Conservation (phyloP, 1,140 invertebrate genomes). For the Conopomorpha cramerella region DNA sequence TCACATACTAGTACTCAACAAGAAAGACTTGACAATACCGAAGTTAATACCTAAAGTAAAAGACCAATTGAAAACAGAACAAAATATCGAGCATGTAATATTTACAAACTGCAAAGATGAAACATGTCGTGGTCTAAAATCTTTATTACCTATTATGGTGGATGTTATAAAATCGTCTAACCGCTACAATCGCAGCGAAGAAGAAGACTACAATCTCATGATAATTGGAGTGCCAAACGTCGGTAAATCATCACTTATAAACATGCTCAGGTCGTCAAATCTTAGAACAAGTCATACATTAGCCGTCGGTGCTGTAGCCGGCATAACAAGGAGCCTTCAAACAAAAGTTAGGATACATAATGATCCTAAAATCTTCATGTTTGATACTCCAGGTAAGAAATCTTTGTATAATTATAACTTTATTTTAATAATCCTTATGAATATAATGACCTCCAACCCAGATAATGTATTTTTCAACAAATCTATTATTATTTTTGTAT, state of each 20-base stretch:
- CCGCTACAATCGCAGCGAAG: slow-evolving; percentile 73
- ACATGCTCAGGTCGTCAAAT: slow-evolving; percentile 77
- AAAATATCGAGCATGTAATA: slow-evolving; percentile 68
- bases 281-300: slow-evolving; percentile 61
- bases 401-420: no score
- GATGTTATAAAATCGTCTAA: slow-evolving; percentile 74
- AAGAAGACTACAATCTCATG: slow-evolving; percentile 79
- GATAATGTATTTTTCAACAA: no score
- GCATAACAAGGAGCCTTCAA: slow-evolving; percentile 85
- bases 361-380: slow-evolving; percentile 82
- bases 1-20: slow-evolving; percentile 92
- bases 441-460: no score
- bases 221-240: slow-evolving; percentile 98
- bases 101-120: slow-evolving; percentile 82
- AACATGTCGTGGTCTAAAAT: slow-evolving; percentile 64
- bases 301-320: slow-evolving; percentile 80
- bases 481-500: no score
- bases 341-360: slow-evolving; percentile 86
- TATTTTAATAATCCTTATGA: no score
- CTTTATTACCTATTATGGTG: slow-evolving; percentile 71
- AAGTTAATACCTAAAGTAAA: slow-evolving; percentile 56
- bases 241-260: slow-evolving; percentile 96
- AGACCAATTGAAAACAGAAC: slow-evolving; percentile 59
- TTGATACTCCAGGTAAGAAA: no score
- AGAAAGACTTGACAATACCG: slow-evolving; percentile 77